phyloP scores from a whole-genome alignment of 2,113 vertebrate species.

The Argyrosomus japonicus region DNA sequence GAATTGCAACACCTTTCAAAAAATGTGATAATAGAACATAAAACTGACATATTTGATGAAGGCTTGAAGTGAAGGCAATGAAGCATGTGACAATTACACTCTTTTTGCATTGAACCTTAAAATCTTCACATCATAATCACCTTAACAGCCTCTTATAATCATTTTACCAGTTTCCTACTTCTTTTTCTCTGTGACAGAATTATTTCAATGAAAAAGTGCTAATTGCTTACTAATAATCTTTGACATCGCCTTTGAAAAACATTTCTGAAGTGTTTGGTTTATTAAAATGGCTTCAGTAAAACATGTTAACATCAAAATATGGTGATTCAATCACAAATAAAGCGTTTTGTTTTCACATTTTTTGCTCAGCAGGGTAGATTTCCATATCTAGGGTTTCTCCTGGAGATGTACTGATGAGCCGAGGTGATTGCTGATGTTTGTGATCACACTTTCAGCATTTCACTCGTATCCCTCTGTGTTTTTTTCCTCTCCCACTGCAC shows the following conservation, averaged over 20 bases:
- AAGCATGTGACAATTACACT: not conserved
- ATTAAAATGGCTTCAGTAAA: not conserved
- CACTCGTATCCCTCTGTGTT: not conserved
- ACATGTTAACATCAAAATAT: not conserved
- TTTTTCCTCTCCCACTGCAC: conserved; percentile 4
- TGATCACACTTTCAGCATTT: conserved; percentile 1
- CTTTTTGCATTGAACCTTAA: not conserved
- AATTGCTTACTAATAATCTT: not conserved
- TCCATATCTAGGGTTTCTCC: not conserved
- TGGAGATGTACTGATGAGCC: not conserved
- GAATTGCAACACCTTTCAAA: conserved; percentile 17
- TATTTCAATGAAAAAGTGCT: not conserved
- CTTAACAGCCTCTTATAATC: not conserved
- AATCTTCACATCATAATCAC: not conserved
- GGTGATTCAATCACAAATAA: not conserved
- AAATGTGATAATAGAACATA: conserved; percentile 35
- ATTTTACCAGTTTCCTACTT: not conserved
- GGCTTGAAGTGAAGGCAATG: not conserved
- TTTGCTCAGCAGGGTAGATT: not conserved
- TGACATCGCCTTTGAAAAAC: not conserved
- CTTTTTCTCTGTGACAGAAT: not conserved
- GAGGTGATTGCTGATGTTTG: conserved; percentile 3
- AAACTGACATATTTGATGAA: conserved; percentile 6
- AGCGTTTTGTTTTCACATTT: not conserved
- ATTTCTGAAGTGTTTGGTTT: not conserved